A percentile compares a stretch with the other conserved stretches of the same genome.
Conservation (phyloP, 1,140 invertebrate species). For the Ptiloglossa arizonensis region DNA sequence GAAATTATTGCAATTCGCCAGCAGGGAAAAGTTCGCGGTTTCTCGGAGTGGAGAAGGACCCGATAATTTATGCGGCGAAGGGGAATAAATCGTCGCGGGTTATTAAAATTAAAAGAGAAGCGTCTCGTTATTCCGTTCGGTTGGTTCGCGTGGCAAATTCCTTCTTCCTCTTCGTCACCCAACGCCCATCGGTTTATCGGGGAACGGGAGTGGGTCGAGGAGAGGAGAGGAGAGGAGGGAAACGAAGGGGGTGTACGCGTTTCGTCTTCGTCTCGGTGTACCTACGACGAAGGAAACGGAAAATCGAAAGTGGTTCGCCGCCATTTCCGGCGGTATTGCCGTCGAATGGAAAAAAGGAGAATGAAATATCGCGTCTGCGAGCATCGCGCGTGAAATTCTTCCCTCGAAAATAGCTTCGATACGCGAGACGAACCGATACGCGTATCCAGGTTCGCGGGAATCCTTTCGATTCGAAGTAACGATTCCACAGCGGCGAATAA, state of each 20-base stretch:
- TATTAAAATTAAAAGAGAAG: conserved; percentile 20
- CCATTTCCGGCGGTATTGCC: conserved; percentile 45
- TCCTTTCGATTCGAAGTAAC: conserved; percentile 43
- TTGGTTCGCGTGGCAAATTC: conserved; percentile 5
- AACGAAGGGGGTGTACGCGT: neutral
- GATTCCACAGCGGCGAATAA: conserved; percentile 28
- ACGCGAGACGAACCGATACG: conserved; percentile 16
- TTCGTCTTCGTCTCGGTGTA: conserved; percentile 25
- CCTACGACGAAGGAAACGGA: conserved; percentile 57
- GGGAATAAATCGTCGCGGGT: neutral
- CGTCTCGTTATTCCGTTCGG: neutral
- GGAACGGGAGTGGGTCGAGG: too few relatives aligned
- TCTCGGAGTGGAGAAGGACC: too few relatives aligned
- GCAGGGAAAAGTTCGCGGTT: neutral
- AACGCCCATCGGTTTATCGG: conserved; percentile 20
- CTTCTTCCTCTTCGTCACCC: neutral
- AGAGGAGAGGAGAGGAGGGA: neutral
- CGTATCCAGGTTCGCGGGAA: conserved; percentile 20
- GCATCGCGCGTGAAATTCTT: conserved; percentile 46
- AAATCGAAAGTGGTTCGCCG: conserved; percentile 55
- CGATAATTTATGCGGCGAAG: neutral
- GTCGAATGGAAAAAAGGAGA: conserved; percentile 64
- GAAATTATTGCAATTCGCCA: neutral
- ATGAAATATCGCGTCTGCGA: conserved; percentile 60
- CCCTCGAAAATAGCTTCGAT: conserved; percentile 47